Evolutionary conservation across 2,888 invertebrate genomes (phyloP).

Genomic region (Lydus trimaculatus): DNA sequence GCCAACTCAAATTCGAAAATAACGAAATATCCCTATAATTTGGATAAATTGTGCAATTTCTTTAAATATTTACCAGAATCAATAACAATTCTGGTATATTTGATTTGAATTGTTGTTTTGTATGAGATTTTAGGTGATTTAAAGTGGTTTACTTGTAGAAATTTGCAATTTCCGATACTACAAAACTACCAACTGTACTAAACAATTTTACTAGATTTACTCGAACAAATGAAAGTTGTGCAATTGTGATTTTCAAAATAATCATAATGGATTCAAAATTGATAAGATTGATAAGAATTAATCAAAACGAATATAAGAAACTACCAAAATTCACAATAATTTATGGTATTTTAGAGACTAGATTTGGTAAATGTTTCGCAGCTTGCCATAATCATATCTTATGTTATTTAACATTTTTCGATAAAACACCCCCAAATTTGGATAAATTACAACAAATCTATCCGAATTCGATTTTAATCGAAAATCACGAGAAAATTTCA

Average conservation of each 20-base stretch:
- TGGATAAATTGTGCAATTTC: too few relatives aligned
- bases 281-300: conserved; percentile 13
- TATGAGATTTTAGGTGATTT: too few relatives aligned
- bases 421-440: conserved; percentile 12
- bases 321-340: conserved; percentile 12
- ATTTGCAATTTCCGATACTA: too few relatives aligned
- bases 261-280: neutral
- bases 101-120: too few relatives aligned
- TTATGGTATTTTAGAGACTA: conserved; percentile 15
- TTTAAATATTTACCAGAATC: too few relatives aligned
- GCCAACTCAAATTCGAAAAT: too few relatives aligned
- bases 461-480: conserved; percentile 5
- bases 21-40: too few relatives aligned
- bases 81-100: too few relatives aligned
- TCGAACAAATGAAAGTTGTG: neutral
- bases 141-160: too few relatives aligned
- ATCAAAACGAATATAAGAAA: conserved; percentile 14
- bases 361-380: conserved; percentile 18
- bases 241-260: neutral
- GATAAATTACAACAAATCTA: conserved; percentile 11
- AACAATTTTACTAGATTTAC: neutral
- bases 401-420: conserved; percentile 22
- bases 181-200: neutral
- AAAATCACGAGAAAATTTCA: neutral
- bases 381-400: conserved; percentile 19